phyloP scores from a whole-genome alignment of 1,140 invertebrate species.

The Steinernema feltiae region DNA sequence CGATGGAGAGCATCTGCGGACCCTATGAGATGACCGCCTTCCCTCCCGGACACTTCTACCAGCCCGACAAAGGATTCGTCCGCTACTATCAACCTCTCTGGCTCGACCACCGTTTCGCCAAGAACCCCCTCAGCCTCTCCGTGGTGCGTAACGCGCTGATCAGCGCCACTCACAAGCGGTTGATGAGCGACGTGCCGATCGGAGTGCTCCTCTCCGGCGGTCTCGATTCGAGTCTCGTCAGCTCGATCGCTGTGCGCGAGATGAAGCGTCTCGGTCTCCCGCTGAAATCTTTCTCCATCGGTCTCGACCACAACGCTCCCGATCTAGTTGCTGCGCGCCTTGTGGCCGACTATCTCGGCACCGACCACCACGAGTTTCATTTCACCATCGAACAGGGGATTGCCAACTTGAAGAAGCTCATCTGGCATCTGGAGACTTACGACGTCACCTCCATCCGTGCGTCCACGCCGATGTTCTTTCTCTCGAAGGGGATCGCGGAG shows the following conservation, averaged over 20 bases:
- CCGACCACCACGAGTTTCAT: slow-evolving; percentile 53
- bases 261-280: slow-evolving; percentile 39
- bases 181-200: slow-evolving; percentile 57
- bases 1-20: slow-evolving; percentile 47
- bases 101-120: slow-evolving; percentile 37
- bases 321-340: slow-evolving; percentile 53
- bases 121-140: slow-evolving; percentile 31
- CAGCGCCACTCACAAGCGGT: slow-evolving; percentile 47
- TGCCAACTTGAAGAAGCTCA: slow-evolving; percentile 41
- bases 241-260: slow-evolving; percentile 51
- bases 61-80: slow-evolving; percentile 48
- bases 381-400: slow-evolving; percentile 54
- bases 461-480: slow-evolving; percentile 56
- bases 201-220: slow-evolving; percentile 55
- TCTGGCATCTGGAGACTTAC: slow-evolving; percentile 57
- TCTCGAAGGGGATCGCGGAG: slow-evolving; percentile 49
- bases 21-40: slow-evolving; percentile 38
- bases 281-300: slow-evolving; percentile 53
- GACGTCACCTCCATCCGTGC: slow-evolving; percentile 55
- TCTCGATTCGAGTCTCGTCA: slow-evolving; percentile 55
- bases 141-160: slow-evolving; percentile 43
- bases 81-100: slow-evolving; percentile 55
- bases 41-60: slow-evolving; percentile 53
- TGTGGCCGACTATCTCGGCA: slow-evolving; percentile 52
- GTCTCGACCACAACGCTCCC: slow-evolving; percentile 48